phyloP scores from a whole-genome alignment of 2,113 vertebrate genomes.

The Baryphthengus martii region DNA sequence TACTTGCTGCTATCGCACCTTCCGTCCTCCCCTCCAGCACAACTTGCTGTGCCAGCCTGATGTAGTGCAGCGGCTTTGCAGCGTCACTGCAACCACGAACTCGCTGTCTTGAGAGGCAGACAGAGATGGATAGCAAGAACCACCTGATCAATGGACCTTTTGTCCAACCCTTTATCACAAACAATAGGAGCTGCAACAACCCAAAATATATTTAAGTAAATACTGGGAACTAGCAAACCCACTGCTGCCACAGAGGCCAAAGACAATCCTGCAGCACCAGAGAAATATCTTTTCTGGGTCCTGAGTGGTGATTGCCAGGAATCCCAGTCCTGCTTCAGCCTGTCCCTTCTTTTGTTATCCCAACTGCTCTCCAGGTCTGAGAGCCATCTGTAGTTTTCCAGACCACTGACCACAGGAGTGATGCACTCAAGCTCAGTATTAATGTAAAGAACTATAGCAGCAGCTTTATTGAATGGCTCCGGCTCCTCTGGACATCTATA shows the following conservation, averaged over 20 bases:
- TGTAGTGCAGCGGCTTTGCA: neutral
- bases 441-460: constrained; percentile 37
- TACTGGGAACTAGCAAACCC: neutral
- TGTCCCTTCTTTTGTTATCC: neutral
- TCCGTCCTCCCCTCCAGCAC: neutral
- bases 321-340: neutral
- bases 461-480: constrained; percentile 37
- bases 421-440: constrained; percentile 7
- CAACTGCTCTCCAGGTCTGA: neutral
- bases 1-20: fast-evolving
- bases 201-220: neutral
- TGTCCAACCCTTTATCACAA: constrained; percentile 24
- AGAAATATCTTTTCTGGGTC: neutral
- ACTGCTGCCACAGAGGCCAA: neutral
- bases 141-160: constrained; percentile 29
- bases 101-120: neutral
- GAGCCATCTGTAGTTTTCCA: neutral
- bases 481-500: constrained; percentile 35
- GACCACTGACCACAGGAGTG: neutral
- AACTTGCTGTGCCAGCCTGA: neutral
- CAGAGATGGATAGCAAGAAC: neutral
- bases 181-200: neutral
- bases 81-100: neutral
- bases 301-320: neutral
- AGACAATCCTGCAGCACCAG: neutral